phyloP scores from a whole-genome alignment of 2,888 invertebrate species.

The Megastigmus dorsalis region DNA sequence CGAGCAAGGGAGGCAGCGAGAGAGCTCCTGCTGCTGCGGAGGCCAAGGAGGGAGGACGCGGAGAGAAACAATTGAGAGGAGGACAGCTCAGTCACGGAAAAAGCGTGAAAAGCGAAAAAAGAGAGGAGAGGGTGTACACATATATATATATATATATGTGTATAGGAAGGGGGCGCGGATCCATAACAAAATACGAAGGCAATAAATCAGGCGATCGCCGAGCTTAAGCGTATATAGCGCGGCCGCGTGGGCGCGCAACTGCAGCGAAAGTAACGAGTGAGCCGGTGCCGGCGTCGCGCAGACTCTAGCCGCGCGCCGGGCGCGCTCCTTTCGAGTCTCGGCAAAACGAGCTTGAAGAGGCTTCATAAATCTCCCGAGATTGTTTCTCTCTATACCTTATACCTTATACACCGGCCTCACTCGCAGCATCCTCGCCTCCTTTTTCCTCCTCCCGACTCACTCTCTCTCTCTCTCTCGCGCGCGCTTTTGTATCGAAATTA shows the following conservation, averaged over 20 bases:
- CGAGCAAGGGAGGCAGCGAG: not conserved
- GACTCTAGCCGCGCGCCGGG: conserved; percentile 54
- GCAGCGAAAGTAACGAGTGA: conserved; percentile 38
- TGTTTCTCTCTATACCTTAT: conserved; percentile 26
- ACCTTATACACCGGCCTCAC: not conserved
- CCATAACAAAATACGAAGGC: conserved; percentile 50
- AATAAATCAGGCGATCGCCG: conserved; percentile 51
- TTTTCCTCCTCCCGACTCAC: not conserved
- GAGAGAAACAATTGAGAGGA: not conserved
- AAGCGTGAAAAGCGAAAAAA: not conserved
- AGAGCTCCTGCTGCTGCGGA: not conserved
- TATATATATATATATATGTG: too few relatives aligned
- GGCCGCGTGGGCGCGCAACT: too few relatives aligned
- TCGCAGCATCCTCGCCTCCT: not conserved
- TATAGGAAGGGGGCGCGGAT: conserved; percentile 14
- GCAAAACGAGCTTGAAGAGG: conserved; percentile 60
- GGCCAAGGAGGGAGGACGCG: not conserved
- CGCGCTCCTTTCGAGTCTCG: conserved; percentile 53
- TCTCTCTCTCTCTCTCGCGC: not conserved
- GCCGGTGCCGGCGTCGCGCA: not conserved
- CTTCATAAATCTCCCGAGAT: conserved; percentile 58
- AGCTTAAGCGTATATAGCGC: too few relatives aligned
- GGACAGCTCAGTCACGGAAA: not conserved
- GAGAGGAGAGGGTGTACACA: conserved; percentile 2
- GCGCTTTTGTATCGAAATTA: conserved; percentile 45